phyloP scores from a whole-genome alignment of 2,113 vertebrate species.

The Entomyzon cyanotis region DNA sequence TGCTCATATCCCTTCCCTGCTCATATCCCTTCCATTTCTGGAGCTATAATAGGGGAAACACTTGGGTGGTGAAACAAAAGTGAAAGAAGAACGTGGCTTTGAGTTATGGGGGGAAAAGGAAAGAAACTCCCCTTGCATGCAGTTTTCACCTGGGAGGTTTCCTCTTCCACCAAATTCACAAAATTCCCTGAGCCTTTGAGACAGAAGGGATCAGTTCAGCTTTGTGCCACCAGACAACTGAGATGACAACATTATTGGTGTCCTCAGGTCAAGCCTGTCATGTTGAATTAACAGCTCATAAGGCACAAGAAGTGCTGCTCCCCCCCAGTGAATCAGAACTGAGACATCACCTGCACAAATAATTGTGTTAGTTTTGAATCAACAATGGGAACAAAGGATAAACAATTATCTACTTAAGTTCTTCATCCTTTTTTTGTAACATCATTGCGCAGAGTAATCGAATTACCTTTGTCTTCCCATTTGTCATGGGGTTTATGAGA shows the following conservation, averaged over 20 bases:
- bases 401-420: slow-evolving; percentile 45
- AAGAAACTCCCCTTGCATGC: background rate
- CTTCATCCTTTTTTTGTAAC: slow-evolving; percentile 28
- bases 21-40: background rate
- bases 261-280: slow-evolving; percentile 25
- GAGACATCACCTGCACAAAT: slow-evolving; percentile 52
- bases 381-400: slow-evolving; percentile 26
- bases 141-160: background rate
- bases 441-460: background rate
- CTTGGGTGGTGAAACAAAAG: background rate
- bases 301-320: background rate
- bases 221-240: background rate
- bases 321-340: slow-evolving; percentile 4
- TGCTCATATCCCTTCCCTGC: background rate
- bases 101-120: background rate
- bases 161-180: background rate
- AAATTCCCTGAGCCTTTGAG: background rate
- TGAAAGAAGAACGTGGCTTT: background rate
- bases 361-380: slow-evolving; percentile 52
- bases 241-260: slow-evolving; percentile 8
- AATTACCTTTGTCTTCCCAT: slow-evolving; percentile 8
- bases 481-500: background rate
- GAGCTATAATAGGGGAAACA: background rate
- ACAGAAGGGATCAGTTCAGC: background rate
- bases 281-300: background rate